These are phyloP conservation scores for Drepana arcuata DNA, from an alignment of 1,140 invertebrate species.

Conservation along the genomic window DNA sequence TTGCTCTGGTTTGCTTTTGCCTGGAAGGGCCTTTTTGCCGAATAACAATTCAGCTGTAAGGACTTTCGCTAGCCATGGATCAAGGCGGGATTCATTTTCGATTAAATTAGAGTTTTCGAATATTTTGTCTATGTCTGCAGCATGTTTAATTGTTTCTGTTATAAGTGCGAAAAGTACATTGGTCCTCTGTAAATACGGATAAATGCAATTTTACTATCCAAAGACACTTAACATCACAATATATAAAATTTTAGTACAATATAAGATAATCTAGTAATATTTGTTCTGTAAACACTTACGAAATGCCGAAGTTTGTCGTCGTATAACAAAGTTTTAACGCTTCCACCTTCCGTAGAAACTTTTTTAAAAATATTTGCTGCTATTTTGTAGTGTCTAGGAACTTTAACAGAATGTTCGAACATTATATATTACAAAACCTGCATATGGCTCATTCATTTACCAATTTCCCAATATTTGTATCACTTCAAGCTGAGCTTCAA, in stretches of 20 bases:
- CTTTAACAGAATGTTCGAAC: slow-evolving; percentile 82
- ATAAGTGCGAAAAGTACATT: slow-evolving; percentile 82
- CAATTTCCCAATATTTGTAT: too few species aligned
- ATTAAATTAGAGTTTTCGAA: slow-evolving; percentile 76
- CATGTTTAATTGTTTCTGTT: slow-evolving; percentile 79
- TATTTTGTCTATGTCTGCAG: slow-evolving; percentile 75
- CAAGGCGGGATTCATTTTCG: slow-evolving; percentile 77
- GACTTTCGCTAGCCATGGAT: slow-evolving; percentile 80
- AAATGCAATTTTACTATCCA: too few species aligned
- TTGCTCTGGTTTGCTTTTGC: slow-evolving; percentile 78
- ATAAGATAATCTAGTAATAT: slow-evolving; percentile 3
- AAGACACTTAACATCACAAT: slow-evolving; percentile 15
- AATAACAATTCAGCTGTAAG: slow-evolving; percentile 88
- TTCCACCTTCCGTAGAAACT: slow-evolving; percentile 78
- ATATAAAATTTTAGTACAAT: slow-evolving; percentile 2
- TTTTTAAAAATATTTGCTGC: slow-evolving; percentile 78
- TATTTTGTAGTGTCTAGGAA: slow-evolving; percentile 83
- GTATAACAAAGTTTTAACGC: slow-evolving; percentile 81
- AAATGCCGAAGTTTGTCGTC: slow-evolving; percentile 76
- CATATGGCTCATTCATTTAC: too few species aligned
- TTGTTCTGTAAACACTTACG: slow-evolving; percentile 34
- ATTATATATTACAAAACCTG: slow-evolving; percentile 39
- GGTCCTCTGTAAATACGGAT: slow-evolving; percentile 79
- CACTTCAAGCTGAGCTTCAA: too few species aligned
- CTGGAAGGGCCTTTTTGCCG: slow-evolving; percentile 80